These are phyloP conservation scores for Columba guinea DNA, from an alignment of 2,797 vertebrate species.

Conservation along the genomic window DNA sequence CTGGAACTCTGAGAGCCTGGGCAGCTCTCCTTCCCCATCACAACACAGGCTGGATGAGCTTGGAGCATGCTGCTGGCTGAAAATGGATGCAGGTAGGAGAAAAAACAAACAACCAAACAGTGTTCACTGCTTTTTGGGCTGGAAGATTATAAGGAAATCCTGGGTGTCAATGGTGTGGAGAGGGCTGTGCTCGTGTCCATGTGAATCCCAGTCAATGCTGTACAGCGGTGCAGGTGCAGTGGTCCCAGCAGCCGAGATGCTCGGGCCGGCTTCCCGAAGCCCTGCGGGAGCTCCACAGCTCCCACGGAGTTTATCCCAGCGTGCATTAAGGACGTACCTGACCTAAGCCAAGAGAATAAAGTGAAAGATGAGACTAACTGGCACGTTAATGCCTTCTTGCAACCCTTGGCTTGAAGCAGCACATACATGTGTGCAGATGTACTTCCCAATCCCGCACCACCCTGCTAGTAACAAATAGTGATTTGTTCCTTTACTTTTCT, in stretches of 20 bases:
- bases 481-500: background rate
- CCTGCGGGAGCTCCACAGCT: rapidly evolving
- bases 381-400: background rate
- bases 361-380: background rate
- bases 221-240: background rate
- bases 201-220: background rate
- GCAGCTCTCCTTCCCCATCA: background rate
- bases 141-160: background rate
- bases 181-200: background rate
- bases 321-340: background rate
- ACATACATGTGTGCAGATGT: rapidly evolving
- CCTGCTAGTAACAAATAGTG: background rate
- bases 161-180: background rate
- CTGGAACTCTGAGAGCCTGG: background rate
- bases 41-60: background rate
- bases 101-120: background rate
- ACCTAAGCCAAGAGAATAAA: background rate
- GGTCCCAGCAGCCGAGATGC: background rate
- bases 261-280: background rate
- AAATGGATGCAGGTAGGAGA: background rate
- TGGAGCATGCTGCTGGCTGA: background rate
- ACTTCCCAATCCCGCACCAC: background rate
- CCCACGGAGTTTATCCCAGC: background rate
- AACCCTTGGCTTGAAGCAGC: background rate
- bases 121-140: background rate